Conservation (phyloP, 2,797 vertebrate species). For the Sebastes nivosus region DNA sequence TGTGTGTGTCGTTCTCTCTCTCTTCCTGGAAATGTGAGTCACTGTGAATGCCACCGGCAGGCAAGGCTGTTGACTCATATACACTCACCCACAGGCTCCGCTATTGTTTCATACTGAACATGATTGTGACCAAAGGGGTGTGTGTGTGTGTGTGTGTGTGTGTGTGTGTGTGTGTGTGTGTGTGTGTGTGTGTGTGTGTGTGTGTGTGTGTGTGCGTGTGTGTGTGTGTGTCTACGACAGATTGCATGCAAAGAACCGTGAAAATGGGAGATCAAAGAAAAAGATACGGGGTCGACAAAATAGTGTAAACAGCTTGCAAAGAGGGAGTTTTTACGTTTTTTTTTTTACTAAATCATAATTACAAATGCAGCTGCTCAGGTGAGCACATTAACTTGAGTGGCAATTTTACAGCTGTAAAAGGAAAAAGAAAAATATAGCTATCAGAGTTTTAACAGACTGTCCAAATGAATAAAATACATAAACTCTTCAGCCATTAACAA, state of each 20-base stretch:
- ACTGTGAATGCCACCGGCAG: slow-evolving; percentile 46
- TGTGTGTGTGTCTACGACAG: neutral
- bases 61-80: slow-evolving; percentile 63
- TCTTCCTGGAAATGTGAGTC: slow-evolving; percentile 60
- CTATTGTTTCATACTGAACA: slow-evolving; percentile 32
- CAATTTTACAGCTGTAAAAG: neutral
- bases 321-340: neutral
- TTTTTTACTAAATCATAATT: neutral
- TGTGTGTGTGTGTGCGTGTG: neutral
- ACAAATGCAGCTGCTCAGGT: slow-evolving; percentile 6
- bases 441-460: neutral
- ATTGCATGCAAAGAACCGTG: slow-evolving; percentile 1
- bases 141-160: neutral
- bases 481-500: slow-evolving; percentile 3
- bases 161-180: too few species aligned
- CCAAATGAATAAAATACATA: neutral
- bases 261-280: slow-evolving; percentile 2
- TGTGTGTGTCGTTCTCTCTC: neutral
- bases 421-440: neutral
- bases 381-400: neutral
- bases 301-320: neutral
- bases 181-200: neutral
- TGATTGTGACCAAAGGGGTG: slow-evolving; percentile 34
- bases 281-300: neutral
- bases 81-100: slow-evolving; percentile 47